These are phyloP conservation scores for Masnerella sp. DNA, from an alignment of 2,888 invertebrate genomes.

Conservation along the genomic window DNA sequence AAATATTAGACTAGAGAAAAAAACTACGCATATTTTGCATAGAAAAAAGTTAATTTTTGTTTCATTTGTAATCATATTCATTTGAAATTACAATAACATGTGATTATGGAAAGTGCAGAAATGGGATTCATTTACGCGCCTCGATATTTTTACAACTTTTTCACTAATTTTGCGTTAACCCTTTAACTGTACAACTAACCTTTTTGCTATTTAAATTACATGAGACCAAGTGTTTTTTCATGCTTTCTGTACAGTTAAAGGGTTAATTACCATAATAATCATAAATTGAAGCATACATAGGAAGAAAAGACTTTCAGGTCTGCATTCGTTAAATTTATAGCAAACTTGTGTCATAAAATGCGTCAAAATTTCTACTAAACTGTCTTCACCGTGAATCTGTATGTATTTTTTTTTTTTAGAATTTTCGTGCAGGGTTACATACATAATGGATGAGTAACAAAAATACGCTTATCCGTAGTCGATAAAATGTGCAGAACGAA, in stretches of 20 bases:
- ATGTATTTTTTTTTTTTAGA: conserved; percentile 13
- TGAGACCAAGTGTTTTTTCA: conserved; percentile 6
- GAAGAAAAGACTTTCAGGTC: no score
- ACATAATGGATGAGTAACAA: conserved; percentile 34
- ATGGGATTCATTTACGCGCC: no score
- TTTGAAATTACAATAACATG: no score
- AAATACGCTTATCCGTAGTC: no score
- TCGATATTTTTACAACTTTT: no score
- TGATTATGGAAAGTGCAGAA: no score
- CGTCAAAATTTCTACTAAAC: conserved; percentile 13
- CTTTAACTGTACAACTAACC: conserved; percentile 14
- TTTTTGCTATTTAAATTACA: background rate
- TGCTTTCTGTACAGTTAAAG: conserved; percentile 6
- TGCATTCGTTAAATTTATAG: conserved; percentile 6
- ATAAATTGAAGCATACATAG: conserved; percentile 4
- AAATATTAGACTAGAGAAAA: no score
- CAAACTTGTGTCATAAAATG: conserved; percentile 13
- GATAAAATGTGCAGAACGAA: no score
- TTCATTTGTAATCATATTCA: no score
- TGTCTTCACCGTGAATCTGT: conserved; percentile 1
- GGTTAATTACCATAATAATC: conserved; percentile 20
- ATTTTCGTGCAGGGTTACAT: conserved; percentile 12
- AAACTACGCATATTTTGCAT: no score
- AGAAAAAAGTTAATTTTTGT: no score
- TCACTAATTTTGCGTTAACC: no score